Conservation (phyloP, 1,140 invertebrate genomes). For the Brachionus rotundiformis region DNA sequence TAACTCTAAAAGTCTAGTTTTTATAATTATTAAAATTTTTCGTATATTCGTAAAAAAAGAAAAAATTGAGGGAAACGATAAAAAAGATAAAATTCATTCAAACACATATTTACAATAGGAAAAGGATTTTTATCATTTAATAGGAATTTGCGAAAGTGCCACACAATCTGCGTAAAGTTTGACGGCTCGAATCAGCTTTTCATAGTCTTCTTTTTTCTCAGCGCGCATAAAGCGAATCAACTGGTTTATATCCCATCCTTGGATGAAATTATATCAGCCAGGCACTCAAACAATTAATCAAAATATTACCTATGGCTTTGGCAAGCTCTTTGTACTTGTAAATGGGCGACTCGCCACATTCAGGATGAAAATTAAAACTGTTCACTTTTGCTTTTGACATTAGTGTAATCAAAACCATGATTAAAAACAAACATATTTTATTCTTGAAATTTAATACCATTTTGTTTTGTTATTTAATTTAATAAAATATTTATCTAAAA, state of each 20-base stretch:
- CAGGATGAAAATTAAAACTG: slow-evolving; percentile 34
- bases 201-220: slow-evolving; percentile 39
- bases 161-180: slow-evolving; percentile 24
- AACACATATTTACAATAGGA: background rate
- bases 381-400: background rate
- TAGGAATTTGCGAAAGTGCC: slow-evolving; percentile 34
- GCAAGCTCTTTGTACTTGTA: slow-evolving; percentile 41
- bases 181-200: slow-evolving; percentile 30
- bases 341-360: slow-evolving; percentile 43
- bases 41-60: background rate
- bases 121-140: slow-evolving; percentile 10
- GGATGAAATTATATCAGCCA: background rate
- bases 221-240: slow-evolving; percentile 40
- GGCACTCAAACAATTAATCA: background rate
- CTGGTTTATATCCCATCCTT: slow-evolving; percentile 48
- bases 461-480: background rate
- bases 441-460: slow-evolving; percentile 43
- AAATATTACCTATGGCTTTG: slow-evolving; percentile 33
- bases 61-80: background rate
- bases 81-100: background rate
- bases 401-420: background rate
- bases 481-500: background rate
- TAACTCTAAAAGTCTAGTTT: background rate
- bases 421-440: slow-evolving; percentile 20
- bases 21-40: background rate